Conservation (phyloP, 2,888 invertebrate species). For the Cantharis nigra region DNA sequence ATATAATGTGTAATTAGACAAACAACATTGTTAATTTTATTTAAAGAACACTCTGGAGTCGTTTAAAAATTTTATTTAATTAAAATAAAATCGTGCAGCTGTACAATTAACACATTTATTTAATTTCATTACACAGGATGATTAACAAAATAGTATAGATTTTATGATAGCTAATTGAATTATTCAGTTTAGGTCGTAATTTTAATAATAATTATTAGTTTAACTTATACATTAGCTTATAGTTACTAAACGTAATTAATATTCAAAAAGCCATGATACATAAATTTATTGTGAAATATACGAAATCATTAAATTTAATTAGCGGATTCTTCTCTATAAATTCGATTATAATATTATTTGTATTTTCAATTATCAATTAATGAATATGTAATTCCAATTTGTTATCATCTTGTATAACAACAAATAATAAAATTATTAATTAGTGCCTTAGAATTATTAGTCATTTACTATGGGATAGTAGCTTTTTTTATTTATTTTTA, state of each 20-base stretch:
- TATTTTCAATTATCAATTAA: not conserved
- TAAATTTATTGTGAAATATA: not conserved
- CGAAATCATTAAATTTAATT: not conserved
- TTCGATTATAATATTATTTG: not conserved
- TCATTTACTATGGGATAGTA: not conserved
- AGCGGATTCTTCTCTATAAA: not conserved
- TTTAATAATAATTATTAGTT: not conserved
- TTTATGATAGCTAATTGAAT: not conserved
- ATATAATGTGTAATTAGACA: not conserved
- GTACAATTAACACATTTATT: conserved; percentile 32
- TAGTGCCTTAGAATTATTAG: conserved; percentile 1
- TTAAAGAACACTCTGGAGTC: not conserved
- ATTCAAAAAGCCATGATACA: not conserved
- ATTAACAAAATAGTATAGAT: not conserved
- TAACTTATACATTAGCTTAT: not conserved
- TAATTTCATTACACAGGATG: conserved; percentile 10
- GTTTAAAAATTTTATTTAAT: conserved; percentile 30
- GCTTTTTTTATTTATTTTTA: not conserved
- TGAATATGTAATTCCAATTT: not conserved
- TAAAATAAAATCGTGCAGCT: conserved; percentile 33
- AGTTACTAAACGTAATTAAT: not conserved
- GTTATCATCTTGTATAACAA: not conserved
- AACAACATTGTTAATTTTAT: conserved; percentile 3
- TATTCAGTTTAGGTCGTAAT: not conserved
- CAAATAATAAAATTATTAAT: not conserved